Evolutionary conservation across 2,113 vertebrate genomes (phyloP).

Genomic region (Columba livia): DNA sequence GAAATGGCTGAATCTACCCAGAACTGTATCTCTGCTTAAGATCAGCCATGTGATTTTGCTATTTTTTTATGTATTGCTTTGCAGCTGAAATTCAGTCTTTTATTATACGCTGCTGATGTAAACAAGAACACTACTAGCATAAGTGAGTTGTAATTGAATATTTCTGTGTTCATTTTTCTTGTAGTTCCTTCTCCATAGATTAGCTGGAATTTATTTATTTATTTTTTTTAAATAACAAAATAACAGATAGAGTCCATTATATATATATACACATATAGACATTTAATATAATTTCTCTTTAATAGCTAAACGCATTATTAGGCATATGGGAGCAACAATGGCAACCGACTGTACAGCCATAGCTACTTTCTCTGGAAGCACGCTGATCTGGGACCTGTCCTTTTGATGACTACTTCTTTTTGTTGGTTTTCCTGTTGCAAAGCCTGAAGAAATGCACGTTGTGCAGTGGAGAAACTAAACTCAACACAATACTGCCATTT

Average conservation of each 20-base stretch:
- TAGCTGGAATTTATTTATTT: not conserved
- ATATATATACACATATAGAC: not conserved
- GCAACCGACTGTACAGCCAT: not conserved
- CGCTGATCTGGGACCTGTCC: not conserved
- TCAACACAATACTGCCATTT: not conserved
- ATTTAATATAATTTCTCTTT: not conserved
- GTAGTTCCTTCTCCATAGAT: not conserved
- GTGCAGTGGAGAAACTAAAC: not conserved
- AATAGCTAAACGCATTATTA: not conserved
- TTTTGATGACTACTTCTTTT: not conserved
- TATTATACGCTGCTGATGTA: not conserved
- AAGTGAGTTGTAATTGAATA: not conserved
- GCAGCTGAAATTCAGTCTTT: not conserved
- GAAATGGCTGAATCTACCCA: not conserved
- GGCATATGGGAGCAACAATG: not conserved
- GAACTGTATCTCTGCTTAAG: not conserved
- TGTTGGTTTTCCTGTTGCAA: not conserved
- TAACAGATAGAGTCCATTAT: not conserved
- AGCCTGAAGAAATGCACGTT: not conserved
- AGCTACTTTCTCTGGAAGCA: not conserved
- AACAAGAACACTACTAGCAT: not conserved
- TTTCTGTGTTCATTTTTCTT: not conserved
- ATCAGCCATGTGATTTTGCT: not conserved
- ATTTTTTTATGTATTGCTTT: not conserved
- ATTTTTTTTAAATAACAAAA: not conserved